These are phyloP conservation scores for Syngnathus rostellatus DNA, from an alignment of 2,797 vertebrate genomes.

Conservation along the genomic window DNA sequence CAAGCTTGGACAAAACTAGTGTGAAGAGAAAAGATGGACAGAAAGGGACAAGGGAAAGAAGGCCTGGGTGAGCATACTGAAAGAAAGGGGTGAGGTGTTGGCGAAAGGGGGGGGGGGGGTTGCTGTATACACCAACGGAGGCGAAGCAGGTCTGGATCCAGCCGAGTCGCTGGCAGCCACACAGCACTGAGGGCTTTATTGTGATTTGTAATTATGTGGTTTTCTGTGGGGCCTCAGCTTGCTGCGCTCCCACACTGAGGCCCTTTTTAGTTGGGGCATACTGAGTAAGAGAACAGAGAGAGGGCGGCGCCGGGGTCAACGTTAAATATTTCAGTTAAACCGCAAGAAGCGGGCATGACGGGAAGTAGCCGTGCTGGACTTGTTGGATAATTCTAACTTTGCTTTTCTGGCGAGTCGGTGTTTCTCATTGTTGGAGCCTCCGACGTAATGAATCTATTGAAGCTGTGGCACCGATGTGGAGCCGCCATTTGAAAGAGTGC, in stretches of 20 bases:
- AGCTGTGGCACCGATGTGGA: background rate
- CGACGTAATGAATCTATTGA: no score
- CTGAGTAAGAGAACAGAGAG: slow-evolving; percentile 57
- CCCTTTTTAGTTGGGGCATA: slow-evolving; percentile 62
- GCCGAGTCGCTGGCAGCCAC: slow-evolving; percentile 60
- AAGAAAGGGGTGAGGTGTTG: slow-evolving; percentile 21
- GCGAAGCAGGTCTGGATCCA: slow-evolving; percentile 55
- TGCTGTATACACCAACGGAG: slow-evolving; percentile 22
- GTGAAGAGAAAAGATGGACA: slow-evolving; percentile 13
- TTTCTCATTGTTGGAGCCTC: background rate
- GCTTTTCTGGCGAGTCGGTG: background rate
- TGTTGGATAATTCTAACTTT: background rate
- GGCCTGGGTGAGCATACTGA: slow-evolving; percentile 20
- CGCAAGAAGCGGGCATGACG: background rate
- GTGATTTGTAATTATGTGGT: slow-evolving; percentile 76
- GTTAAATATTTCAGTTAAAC: slow-evolving; percentile 48
- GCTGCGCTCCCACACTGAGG: slow-evolving; percentile 64
- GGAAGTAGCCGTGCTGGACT: background rate
- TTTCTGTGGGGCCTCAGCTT: slow-evolving; percentile 66
- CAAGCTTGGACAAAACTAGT: background rate
- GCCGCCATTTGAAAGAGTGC: background rate
- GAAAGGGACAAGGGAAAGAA: slow-evolving; percentile 13
- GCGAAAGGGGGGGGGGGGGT: background rate
- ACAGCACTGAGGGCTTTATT: slow-evolving; percentile 68
- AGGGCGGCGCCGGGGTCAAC: slow-evolving; percentile 45